A percentile compares a stretch with the other conserved stretches of the same genome.
Evolutionary conservation across 2,797 vertebrate genomes (phyloP).

Genomic region (Dermochelys coriacea): DNA sequence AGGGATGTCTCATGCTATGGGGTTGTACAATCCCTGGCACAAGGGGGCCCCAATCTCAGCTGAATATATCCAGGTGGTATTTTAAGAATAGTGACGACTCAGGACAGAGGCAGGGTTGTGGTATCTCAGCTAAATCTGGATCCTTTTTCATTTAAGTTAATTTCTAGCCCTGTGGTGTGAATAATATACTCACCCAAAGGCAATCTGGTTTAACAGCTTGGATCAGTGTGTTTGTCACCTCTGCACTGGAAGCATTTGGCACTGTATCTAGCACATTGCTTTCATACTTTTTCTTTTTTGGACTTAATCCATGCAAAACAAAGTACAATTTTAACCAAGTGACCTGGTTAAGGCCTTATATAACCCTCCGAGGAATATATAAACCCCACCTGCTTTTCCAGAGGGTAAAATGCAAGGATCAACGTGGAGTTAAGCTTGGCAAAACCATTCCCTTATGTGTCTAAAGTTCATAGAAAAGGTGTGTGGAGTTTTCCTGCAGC

Average conservation of each 20-base stretch:
- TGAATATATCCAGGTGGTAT: not conserved
- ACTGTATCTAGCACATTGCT: not conserved
- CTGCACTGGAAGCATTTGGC: not conserved
- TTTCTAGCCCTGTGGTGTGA: not conserved
- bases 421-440: not conserved
- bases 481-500: not conserved
- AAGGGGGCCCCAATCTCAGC: not conserved
- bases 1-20: not conserved
- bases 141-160: not conserved
- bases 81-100: not conserved
- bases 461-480: not conserved
- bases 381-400: too few species aligned
- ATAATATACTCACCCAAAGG: not conserved
- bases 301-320: not conserved
- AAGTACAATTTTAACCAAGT: not conserved
- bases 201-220: not conserved
- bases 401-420: not conserved
- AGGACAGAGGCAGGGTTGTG: not conserved
- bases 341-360: not conserved
- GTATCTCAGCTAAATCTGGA: not conserved
- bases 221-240: too few species aligned
- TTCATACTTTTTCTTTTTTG: too few species aligned
- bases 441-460: not conserved
- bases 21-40: not conserved
- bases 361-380: not conserved